Evolutionary conservation across 2,113 vertebrate species (phyloP), one percentile per base, ranked within the genome.

Genomic region (Loxodonta africana): DNA sequence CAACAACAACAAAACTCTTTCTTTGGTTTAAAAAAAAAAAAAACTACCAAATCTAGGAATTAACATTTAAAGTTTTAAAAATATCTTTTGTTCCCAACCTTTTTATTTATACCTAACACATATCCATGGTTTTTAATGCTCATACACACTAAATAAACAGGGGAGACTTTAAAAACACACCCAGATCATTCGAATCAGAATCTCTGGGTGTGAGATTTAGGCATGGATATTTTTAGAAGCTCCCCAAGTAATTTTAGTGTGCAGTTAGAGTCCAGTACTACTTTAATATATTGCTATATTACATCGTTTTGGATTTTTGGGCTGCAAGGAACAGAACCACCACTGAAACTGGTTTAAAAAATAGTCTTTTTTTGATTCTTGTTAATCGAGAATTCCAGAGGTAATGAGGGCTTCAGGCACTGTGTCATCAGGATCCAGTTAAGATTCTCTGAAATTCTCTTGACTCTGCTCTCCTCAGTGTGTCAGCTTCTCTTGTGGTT

Each of bases 371-470:
- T 77, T 82, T 67, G 4, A 46, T 78, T 88, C 17, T 62, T 71
- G 9, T 91, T 87, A 62, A 83, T 81, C 88, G 57, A 87, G 86
- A 96, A 76, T 5, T 71, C 77, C 67, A 83, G 69, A 94, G 11
- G 15, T 83, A 78, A 63, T n/a, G 41, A 65, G 46, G 51, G 1
- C 44, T 82, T 96, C 26, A 63, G 83, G 37, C 30, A 83, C 8
- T 28, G 33, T 14, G 25, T 82, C 60, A 69, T 87, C 41, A 76
- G 69, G 17, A 83, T 88, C 67, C 21, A 76, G 69, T 62, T 91
- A 87, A 69, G n/a, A 30, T 67, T 88, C 69, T 77, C n/a, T 41
- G 18, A 48, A 87, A 63, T 78, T 87, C 26, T 48, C 78, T 78
- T 77, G 33, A 67, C 26, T 41, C 26, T 41, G 11, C 48, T 94